Base-by-base conservation (phyloP, 2,797 vertebrate genomes). In the Thripadectes ignobilis region DNA sequence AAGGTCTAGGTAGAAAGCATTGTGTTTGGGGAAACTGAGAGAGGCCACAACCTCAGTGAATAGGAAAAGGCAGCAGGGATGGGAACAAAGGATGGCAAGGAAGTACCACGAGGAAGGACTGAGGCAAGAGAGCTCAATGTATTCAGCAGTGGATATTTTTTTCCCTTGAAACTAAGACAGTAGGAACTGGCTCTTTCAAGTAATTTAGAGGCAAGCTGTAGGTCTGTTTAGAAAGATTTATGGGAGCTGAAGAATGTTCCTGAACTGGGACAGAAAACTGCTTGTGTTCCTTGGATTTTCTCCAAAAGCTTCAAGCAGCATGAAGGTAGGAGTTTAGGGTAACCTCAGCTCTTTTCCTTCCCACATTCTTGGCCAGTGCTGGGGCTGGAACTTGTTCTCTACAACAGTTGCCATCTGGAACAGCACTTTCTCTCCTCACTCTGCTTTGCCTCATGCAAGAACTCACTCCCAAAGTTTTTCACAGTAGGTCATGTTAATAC, bases 261-360 rank as follows among this genome's bases (percentile, higher is more conserved):
- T 81, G 66, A 92, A 62, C 38, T 46, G 48, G 39, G 59, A 58
- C 45, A 88, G 84, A 88, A 85, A 81, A 81, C 81, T 73, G 77
- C 71, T 78, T 86, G 17, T 77, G 16, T 94, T 93, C 83, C 54
- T 85, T 94, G 94, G 92, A 82, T 79, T 93, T 76, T 96, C 67
- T 92, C 91, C 84, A 84, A 18, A 75, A 88, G 41, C 78, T 94
- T 87, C 46, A 78, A 92, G 91, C 77, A 87, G 91, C 77, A 69
- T 55, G 83, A 86, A 95, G 77, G 80, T 90, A 68, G 88, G 88
- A 94, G 86, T 95, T 84, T n/a, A 88, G 89, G 85, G 67, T 93
- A 93, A 94, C 81, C 72, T 96, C 85, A 62, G 87, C 72, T 91
- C 62, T 80, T 63, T 85, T 92, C 52, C 75, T 91, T 95, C 85